Conservation (phyloP, 2,113 vertebrate species). For the Chionis minor region DNA sequence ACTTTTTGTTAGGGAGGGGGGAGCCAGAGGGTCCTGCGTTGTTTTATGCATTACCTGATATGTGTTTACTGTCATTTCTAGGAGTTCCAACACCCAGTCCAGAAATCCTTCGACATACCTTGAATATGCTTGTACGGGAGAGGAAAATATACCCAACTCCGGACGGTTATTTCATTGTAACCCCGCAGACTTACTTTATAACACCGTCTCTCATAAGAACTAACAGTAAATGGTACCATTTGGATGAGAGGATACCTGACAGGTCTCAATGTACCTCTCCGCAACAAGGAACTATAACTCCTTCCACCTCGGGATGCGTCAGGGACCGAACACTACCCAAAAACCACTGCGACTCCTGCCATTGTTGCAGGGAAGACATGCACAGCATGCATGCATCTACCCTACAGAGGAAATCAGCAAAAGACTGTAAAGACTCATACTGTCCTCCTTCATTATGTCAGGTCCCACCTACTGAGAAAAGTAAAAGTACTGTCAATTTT, state of each 20-base stretch:
- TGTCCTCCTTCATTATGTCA: slow-evolving; percentile 83
- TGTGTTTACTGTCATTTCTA: slow-evolving; percentile 62
- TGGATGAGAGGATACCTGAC: slow-evolving; percentile 93
- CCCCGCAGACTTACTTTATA: slow-evolving; percentile 98
- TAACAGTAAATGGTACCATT: slow-evolving; percentile 98
- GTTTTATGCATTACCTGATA: slow-evolving; percentile 28
- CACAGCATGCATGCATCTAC: slow-evolving; percentile 90
- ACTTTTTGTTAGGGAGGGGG: neutral
- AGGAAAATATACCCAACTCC: slow-evolving; percentile 97
- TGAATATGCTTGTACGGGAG: slow-evolving; percentile 95
- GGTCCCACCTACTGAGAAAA: slow-evolving; percentile 89
- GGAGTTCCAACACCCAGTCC: slow-evolving; percentile 96
- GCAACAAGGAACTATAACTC: slow-evolving; percentile 90
- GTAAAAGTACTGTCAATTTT: slow-evolving; percentile 90
- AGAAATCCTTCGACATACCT: slow-evolving; percentile 93
- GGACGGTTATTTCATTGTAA: slow-evolving; percentile 97
- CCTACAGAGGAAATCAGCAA: slow-evolving; percentile 89
- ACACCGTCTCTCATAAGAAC: slow-evolving; percentile 97
- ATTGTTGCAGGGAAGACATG: slow-evolving; percentile 89
- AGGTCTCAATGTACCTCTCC: slow-evolving; percentile 94
- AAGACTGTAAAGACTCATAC: slow-evolving; percentile 88
- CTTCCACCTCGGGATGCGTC: slow-evolving; percentile 89
- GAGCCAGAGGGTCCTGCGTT: neutral
- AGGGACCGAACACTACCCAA: slow-evolving; percentile 89
- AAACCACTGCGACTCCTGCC: slow-evolving; percentile 92